A percentile compares a stretch with the other conserved stretches of the same genome.
Evolutionary conservation across 2,113 vertebrate species (phyloP).

Genomic region (Dicerorhinus sumatrensis): DNA sequence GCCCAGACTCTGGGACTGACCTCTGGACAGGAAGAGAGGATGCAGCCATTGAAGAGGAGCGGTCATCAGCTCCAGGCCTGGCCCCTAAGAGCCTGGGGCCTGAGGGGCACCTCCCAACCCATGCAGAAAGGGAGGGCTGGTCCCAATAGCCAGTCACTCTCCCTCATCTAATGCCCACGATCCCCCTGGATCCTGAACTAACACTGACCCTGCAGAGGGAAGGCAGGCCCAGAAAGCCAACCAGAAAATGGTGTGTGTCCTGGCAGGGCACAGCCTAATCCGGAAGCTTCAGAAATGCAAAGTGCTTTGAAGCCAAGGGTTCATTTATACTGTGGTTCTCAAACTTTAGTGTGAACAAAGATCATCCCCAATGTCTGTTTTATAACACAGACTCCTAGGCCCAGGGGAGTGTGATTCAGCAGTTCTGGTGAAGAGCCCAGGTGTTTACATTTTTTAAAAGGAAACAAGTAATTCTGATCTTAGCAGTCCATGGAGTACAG

Average conservation of each 20-base stretch:
- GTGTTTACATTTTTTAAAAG: neutral
- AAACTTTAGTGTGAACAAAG: neutral
- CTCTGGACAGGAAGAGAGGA: neutral
- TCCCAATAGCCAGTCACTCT: neutral
- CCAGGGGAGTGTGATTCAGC: neutral
- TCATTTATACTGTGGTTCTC: neutral
- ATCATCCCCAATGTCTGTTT: neutral
- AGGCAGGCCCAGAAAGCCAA: neutral
- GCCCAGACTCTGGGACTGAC: neutral
- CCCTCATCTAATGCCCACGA: neutral
- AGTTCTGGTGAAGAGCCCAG: neutral
- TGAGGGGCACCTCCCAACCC: neutral
- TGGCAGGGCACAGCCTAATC: neutral
- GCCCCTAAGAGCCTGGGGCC: neutral
- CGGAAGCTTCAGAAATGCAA: slow-evolving; percentile 3
- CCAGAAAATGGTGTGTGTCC: neutral
- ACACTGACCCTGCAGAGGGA: neutral
- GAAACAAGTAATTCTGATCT: slow-evolving; percentile 25
- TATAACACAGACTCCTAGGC: neutral
- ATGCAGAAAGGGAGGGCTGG: neutral
- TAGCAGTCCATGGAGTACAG: neutral
- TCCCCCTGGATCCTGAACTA: neutral
- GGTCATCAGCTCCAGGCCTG: neutral
- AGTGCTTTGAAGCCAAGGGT: neutral
- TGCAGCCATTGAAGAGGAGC: neutral